Evolutionary conservation across 1,140 invertebrate genomes (phyloP).

Genomic region (Grapholita molesta): DNA sequence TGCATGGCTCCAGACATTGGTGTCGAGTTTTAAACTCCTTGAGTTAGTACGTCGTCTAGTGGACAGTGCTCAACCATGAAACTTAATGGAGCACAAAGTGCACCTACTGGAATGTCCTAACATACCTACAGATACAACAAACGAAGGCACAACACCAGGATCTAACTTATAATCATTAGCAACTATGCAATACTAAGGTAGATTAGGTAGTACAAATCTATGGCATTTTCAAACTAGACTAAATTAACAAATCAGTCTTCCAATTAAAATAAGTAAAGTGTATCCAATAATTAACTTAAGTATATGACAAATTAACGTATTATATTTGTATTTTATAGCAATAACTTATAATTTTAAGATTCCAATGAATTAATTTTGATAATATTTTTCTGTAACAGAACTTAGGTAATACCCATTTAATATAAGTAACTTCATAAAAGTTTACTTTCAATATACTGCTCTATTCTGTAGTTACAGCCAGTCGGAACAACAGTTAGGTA

Average conservation of each 20-base stretch:
- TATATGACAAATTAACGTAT: conserved; percentile 48
- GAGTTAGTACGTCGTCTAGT: neutral
- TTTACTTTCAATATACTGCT: neutral
- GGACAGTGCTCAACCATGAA: conserved; percentile 25
- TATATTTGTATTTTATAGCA: conserved; percentile 38
- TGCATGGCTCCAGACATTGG: neutral
- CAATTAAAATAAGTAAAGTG: conserved; percentile 63
- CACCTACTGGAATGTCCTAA: conserved; percentile 74
- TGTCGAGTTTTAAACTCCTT: neutral
- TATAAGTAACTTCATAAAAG: too few species aligned
- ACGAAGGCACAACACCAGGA: conserved; percentile 70
- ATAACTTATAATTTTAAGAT: conserved; percentile 2
- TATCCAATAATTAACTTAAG: conserved; percentile 58
- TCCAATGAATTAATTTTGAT: too few species aligned
- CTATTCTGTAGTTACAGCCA: conserved; percentile 28
- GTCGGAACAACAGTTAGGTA: conserved; percentile 28
- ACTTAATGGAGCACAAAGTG: conserved; percentile 54
- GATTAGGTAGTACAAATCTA: conserved; percentile 56
- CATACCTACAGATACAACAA: conserved; percentile 45
- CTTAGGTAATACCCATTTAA: too few species aligned
- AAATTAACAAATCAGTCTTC: conserved; percentile 77
- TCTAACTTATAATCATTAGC: conserved; percentile 52
- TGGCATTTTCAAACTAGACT: conserved; percentile 77
- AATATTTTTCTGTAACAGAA: conserved; percentile 1
- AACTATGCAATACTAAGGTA: conserved; percentile 55